Base-by-base conservation (phyloP, 2,888 invertebrate species). In the Ennomos quercinarius region DNA sequence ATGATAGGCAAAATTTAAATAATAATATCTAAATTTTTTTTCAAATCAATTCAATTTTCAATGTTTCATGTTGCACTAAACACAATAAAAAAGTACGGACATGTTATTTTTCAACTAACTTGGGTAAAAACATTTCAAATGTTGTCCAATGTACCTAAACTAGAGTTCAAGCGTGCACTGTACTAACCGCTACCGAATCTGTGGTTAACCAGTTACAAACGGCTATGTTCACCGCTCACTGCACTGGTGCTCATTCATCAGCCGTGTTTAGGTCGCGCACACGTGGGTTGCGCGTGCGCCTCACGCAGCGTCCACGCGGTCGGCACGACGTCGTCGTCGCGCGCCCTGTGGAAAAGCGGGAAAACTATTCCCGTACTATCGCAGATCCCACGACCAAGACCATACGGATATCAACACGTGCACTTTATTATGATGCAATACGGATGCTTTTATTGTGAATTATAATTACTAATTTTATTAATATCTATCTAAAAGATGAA, bases 221-320 rank as follows among this genome's bases (percentile, higher is more conserved):
- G 3, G 17, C 17, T 3, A 17, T 27, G 27, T 27, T 27, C 27
- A 27, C 27, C 27, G 27, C 27, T 10, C 17, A 40, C 10, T 27
- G 38, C 17, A 40, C 10, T 27, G 38, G 43, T 44, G 45, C 62
- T 62, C 69, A 71, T 72, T 77, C 78, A 71, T 56, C 42, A 58
- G 57, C 42, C 59, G 57, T 64, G 66, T 63, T 66, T 67, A 67
- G 66, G 64, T 59, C 71, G 68, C 57, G 60, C 64, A 50, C 90
- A 87, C 86, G 90, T 74, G 81, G 10, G 4, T 1, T n/a, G 61
- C 77, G 77, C 86, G 81, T 87, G 89, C 67, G 57, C 43, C 38
- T 34, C 69, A 64, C 67, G 62, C 56, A 37, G 59, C 57, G 8
- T 35, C 11, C 39, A 8, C 60, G 42, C 35, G 5, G 27, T 27